phyloP scores from a whole-genome alignment of 2,113 vertebrate genomes.

The Leptocoma aspasia region DNA sequence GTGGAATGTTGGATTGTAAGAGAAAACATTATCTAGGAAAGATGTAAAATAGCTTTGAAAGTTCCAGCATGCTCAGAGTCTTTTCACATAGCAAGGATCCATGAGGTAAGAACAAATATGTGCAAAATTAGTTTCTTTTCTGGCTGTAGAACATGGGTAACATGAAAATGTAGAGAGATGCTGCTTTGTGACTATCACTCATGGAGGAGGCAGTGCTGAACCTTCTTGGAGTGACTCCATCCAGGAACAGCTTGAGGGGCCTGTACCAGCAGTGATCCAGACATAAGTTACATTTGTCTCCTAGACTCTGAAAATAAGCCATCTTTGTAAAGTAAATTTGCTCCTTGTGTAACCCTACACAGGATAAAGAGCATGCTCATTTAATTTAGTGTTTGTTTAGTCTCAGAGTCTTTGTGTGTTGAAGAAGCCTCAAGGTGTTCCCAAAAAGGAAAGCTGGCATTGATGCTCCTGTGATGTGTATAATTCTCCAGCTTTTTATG shows the following conservation, averaged over 20 bases:
- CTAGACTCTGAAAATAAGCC: neutral
- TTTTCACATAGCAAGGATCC: neutral
- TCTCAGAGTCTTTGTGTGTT: neutral
- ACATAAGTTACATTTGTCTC: neutral
- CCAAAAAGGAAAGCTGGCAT: neutral
- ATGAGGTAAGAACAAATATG: neutral
- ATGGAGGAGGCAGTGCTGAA: neutral
- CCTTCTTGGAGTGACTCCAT: constrained; percentile 31
- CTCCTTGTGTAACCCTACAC: neutral
- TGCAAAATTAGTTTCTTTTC: neutral
- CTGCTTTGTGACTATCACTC: neutral
- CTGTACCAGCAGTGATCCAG: neutral
- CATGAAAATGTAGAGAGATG: neutral
- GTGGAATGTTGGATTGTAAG: neutral
- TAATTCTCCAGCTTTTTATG: neutral
- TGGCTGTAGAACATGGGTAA: neutral
- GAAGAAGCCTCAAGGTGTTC: neutral
- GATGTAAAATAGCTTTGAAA: neutral
- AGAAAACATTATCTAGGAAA: neutral
- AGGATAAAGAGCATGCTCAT: neutral
- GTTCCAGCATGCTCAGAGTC: neutral
- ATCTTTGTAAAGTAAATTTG: neutral
- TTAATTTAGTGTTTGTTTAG: neutral
- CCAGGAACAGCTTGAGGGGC: constrained; percentile 35
- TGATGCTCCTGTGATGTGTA: neutral